Base-by-base conservation (phyloP, 2,888 invertebrate species). In the Cyclophora albipunctata region DNA sequence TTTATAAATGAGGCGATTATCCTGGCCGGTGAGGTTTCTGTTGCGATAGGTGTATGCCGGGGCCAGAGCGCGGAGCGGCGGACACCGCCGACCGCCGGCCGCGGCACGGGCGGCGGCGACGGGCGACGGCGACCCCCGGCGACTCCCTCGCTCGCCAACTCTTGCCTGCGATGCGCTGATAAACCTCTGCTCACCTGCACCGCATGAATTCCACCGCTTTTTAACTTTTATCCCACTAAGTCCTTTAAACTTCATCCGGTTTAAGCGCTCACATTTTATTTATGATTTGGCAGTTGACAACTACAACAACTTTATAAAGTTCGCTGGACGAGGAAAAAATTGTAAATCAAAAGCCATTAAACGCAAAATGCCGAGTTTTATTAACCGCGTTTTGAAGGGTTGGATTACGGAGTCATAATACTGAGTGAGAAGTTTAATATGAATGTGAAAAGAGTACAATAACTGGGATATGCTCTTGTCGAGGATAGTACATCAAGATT, bases 1-100 rank as follows among this genome's bases (percentile, higher is more conserved):
- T 88, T 88, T 87, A 87, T 88, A 87, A 87, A 88, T 87, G 87
- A 86, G 84, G 78, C 88, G 88, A 88, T 88, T 88, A 88, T 87
- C 88, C 88, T 68, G 74, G 72, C 69, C 74, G 74, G 71, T 69
- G 71, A 68, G 71, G 76, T 72, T 72, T 73, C 73, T 69, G 69
- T 60, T 65, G 73, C 75, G 81, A 81, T 81, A 81, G 83, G 77
- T 78, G 78, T 73, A 73, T 69, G 70, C 64, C 66, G 67, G 60
- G 66, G 60, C 69, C 69, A 68, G 62, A 63, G 20, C 20, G 20
- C 20, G 5, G 4, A 48, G 52, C 58, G 60, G 55, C 56, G 46
- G 55, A 52, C 42, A 41, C 54, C 4, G 37, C 4, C 37, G 5
- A 5, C 37, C 37, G 4, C 37, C 37, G 37, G 37, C 37, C 66